phyloP scores from a whole-genome alignment of 2,797 vertebrate species.

The Sus cebifrons region DNA sequence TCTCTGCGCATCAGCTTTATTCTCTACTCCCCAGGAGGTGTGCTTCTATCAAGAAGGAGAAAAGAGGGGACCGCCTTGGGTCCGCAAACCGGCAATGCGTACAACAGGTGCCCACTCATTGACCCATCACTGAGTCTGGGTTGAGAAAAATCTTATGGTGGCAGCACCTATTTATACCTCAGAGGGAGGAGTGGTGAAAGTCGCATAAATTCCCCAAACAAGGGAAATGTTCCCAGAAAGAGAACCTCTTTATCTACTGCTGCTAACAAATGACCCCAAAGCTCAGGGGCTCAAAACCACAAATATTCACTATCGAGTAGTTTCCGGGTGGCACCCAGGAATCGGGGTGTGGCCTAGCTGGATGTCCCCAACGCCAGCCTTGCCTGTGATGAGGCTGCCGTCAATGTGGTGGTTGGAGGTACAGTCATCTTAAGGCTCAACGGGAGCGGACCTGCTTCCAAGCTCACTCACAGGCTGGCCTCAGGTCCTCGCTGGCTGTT shows the following conservation, averaged over 20 bases:
- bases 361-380: not conserved
- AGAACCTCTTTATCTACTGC: not conserved
- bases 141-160: not conserved
- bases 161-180: not conserved
- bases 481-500: not conserved
- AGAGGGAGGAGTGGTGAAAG: not conserved
- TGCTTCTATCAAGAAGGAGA: not conserved
- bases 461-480: not conserved
- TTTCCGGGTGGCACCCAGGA: not conserved
- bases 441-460: not conserved
- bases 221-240: constrained; percentile 2
- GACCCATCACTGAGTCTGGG: not conserved
- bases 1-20: not conserved
- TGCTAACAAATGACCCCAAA: constrained; percentile 2
- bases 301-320: not conserved
- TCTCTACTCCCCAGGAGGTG: not conserved
- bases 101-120: not conserved
- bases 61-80: not conserved
- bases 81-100: not conserved
- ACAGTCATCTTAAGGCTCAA: not conserved
- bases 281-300: not conserved
- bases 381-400: not conserved
- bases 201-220: not conserved
- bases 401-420: not conserved
- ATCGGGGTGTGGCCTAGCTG: not conserved